A percentile compares a stretch with the other conserved stretches of the same genome.
phyloP scores from a whole-genome alignment of 2,797 vertebrate genomes.

The Morelia viridis region DNA sequence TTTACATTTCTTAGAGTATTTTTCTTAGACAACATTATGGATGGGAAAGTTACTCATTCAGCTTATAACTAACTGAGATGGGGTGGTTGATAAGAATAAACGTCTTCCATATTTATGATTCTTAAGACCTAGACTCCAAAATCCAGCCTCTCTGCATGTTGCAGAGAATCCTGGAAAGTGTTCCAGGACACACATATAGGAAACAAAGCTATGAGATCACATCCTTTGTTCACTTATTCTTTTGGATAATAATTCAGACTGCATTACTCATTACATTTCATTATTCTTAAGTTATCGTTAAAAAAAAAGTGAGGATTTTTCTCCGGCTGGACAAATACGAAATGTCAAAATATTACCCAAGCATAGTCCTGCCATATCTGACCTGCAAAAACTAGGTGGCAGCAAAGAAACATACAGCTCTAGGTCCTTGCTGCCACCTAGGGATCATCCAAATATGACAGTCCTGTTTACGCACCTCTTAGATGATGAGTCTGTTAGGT shows the following conservation, averaged over 20 bases:
- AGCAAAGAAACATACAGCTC: background rate
- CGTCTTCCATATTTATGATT: background rate
- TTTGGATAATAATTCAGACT: background rate
- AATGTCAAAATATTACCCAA: background rate
- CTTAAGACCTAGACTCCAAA: background rate
- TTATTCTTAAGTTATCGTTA: background rate
- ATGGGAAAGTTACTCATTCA: constrained; percentile 8
- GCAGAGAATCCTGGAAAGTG: background rate
- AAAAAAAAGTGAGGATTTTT: background rate
- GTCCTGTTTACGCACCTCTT: background rate
- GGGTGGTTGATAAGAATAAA: background rate
- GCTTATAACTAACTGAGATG: background rate
- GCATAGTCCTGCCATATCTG: background rate
- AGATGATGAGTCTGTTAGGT: background rate
- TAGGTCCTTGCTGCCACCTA: background rate
- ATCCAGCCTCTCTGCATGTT: background rate
- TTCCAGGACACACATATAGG: background rate
- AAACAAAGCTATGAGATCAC: background rate
- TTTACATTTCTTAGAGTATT: background rate
- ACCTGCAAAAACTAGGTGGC: background rate
- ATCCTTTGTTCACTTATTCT: background rate
- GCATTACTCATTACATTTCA: background rate
- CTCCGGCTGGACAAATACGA: background rate
- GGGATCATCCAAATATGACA: background rate
- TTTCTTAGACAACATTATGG: background rate